phyloP scores from a whole-genome alignment of 2,888 invertebrate genomes.

The Hirtodrosophila histrioides region DNA sequence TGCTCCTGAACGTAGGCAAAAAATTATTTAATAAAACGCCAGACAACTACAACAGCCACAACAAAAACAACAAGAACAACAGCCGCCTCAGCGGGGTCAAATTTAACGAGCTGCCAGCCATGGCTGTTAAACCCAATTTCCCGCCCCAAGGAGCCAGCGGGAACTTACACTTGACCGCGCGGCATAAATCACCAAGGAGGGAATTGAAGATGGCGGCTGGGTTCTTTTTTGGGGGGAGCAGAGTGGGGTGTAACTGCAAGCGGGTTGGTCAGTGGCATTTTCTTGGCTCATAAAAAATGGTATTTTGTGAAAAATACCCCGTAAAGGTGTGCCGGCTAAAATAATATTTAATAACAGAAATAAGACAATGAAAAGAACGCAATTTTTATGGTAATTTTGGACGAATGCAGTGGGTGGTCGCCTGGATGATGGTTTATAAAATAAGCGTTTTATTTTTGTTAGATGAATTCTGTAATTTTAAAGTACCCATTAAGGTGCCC shows the following conservation, averaged over 20 bases:
- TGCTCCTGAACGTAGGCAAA: slow-evolving; percentile 29
- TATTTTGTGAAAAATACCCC: slow-evolving; percentile 35
- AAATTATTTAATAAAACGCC: slow-evolving; percentile 74
- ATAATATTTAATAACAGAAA: slow-evolving; percentile 75
- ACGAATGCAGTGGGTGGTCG: background rate
- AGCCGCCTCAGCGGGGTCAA: slow-evolving; percentile 51
- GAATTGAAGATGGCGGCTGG: slow-evolving; percentile 24
- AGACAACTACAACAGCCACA: slow-evolving; percentile 36
- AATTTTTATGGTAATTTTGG: slow-evolving; percentile 28
- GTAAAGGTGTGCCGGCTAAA: slow-evolving; percentile 62
- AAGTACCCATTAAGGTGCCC: too few species aligned
- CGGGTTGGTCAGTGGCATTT: slow-evolving; percentile 38
- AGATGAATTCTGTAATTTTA: background rate
- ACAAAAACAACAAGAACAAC: slow-evolving; percentile 19
- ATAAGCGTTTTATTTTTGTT: background rate
- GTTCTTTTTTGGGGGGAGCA: background rate
- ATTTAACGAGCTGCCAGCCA: slow-evolving; percentile 74
- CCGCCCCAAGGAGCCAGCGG: slow-evolving; percentile 59
- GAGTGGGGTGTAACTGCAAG: slow-evolving; percentile 9
- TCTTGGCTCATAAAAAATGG: slow-evolving; percentile 59
- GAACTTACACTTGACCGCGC: slow-evolving; percentile 78
- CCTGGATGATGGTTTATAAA: background rate
- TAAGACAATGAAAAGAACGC: slow-evolving; percentile 63
- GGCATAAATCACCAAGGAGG: slow-evolving; percentile 69
- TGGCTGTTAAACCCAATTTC: slow-evolving; percentile 76